These are phyloP conservation scores for Anabas testudineus DNA, from an alignment of 2,797 vertebrate species.

Conservation along the genomic window DNA sequence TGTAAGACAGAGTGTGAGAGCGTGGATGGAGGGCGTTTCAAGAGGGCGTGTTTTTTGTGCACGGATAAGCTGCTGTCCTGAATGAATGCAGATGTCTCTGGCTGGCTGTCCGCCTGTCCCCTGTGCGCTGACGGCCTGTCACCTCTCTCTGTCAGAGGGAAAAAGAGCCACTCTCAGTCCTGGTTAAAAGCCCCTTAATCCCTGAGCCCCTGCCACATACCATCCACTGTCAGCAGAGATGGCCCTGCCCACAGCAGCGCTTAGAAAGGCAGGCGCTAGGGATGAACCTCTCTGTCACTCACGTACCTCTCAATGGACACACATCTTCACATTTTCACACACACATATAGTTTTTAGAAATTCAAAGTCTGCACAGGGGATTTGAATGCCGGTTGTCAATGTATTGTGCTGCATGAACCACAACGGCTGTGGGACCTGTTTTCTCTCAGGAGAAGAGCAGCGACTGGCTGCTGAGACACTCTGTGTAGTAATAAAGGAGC, in stretches of 20 bases:
- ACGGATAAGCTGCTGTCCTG: slow-evolving; percentile 90
- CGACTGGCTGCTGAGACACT: slow-evolving; percentile 40
- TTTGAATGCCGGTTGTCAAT: slow-evolving; percentile 72
- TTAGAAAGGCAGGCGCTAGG: slow-evolving; percentile 75
- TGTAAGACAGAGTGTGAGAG: slow-evolving; percentile 65
- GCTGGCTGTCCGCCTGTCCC: slow-evolving; percentile 84
- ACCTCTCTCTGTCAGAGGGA: slow-evolving; percentile 78
- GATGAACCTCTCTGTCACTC: slow-evolving; percentile 84
- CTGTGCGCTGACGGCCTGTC: slow-evolving; percentile 78
- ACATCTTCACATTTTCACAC: slow-evolving; percentile 75
- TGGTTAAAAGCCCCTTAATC: slow-evolving; percentile 78
- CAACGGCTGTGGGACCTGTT: slow-evolving; percentile 57
- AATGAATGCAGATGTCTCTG: slow-evolving; percentile 98
- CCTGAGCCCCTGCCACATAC: slow-evolving; percentile 74
- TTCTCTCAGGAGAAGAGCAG: slow-evolving; percentile 62
- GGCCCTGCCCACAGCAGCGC: slow-evolving; percentile 73
- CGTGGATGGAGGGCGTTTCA: slow-evolving; percentile 71
- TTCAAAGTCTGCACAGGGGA: slow-evolving; percentile 67
- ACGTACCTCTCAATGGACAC: slow-evolving; percentile 76
- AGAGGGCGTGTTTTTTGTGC: slow-evolving; percentile 85
- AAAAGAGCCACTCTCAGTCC: slow-evolving; percentile 79
- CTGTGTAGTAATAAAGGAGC: slow-evolving; percentile 57
- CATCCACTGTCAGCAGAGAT: slow-evolving; percentile 78
- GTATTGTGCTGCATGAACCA: slow-evolving; percentile 64
- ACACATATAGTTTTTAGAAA: slow-evolving; percentile 55